phyloP scores from a whole-genome alignment of 1,140 invertebrate species.

The Sweltsa coloradensis region DNA sequence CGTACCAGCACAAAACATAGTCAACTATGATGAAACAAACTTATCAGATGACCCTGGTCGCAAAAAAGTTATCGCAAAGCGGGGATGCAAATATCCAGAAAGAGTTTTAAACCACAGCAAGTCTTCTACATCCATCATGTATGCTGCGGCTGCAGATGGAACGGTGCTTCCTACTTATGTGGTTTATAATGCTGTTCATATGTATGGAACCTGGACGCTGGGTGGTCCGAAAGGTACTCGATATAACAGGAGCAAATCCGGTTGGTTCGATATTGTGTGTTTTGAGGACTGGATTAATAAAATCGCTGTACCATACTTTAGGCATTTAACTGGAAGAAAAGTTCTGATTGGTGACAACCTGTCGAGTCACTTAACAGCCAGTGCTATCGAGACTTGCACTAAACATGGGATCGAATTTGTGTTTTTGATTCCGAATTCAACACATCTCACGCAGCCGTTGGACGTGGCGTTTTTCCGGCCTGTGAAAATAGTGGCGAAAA shows the following conservation, averaged over 20 bases:
- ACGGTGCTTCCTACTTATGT: constrained; percentile 17
- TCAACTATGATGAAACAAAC: constrained; percentile 34
- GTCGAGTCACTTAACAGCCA: too few relatives aligned
- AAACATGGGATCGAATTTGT: constrained; percentile 24
- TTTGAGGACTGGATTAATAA: constrained; percentile 1
- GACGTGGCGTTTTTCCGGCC: constrained; percentile 28
- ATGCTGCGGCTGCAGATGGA: constrained; percentile 23
- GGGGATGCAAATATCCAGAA: constrained; percentile 25
- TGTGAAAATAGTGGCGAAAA: constrained; percentile 26
- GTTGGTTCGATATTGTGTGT: constrained; percentile 14
- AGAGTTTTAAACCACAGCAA: constrained; percentile 24
- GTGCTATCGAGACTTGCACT: constrained; percentile 16
- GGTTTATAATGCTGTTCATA: constrained; percentile 17
- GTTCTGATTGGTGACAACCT: constrained; percentile 2
- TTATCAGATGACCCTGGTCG: constrained; percentile 27
- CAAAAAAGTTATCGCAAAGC: constrained; percentile 20
- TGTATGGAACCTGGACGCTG: constrained; percentile 18
- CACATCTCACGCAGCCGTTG: constrained; percentile 28
- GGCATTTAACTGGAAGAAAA: constrained; percentile 1
- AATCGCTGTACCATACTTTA: neutral
- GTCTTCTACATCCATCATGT: constrained; percentile 26
- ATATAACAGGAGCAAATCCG: constrained; percentile 17
- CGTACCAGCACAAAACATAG: constrained; percentile 14
- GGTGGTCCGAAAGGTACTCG: constrained; percentile 14
- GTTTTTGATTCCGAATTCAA: constrained; percentile 24